These are phyloP conservation scores for Phenganax stokvisi DNA, from an alignment of 92 coral and sea anemone species.

Conservation along the genomic window DNA sequence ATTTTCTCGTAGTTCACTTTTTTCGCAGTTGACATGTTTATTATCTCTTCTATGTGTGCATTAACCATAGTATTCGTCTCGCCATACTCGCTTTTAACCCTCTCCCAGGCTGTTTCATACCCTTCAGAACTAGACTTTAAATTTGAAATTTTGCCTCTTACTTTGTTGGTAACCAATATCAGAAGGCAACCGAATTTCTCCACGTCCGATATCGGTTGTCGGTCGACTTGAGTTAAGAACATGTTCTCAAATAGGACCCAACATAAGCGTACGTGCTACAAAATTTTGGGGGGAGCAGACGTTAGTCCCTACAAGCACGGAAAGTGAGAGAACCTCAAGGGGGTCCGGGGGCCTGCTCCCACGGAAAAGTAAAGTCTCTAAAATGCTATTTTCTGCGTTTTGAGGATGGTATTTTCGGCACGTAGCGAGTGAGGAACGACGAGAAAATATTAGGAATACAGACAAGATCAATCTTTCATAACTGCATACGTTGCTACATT, in stretches of 20 bases:
- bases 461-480: no score
- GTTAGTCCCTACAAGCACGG: no score
- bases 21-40: neutral
- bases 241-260: slow-evolving; percentile 18
- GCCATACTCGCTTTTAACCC: slow-evolving; percentile 20
- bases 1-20: slow-evolving; percentile 7
- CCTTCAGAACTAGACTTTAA: slow-evolving; percentile 37
- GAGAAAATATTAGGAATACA: no score
- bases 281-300: no score
- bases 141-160: slow-evolving; percentile 38
- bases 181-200: slow-evolving; percentile 11
- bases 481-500: no score
- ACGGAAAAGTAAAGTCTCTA: no score
- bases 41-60: slow-evolving; percentile 49
- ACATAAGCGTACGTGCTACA: no score
- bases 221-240: slow-evolving; percentile 7
- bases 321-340: no score
- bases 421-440: no score
- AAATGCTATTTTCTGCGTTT: no score
- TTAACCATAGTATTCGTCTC: slow-evolving; percentile 35
- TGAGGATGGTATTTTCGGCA: no score
- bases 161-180: slow-evolving; percentile 27
- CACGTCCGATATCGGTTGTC: slow-evolving; percentile 3
- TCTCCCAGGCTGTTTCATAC: slow-evolving; percentile 29
- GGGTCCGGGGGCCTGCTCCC: no score